phyloP scores from a whole-genome alignment of 2,888 invertebrate genomes.

The Clusia tigrina region DNA sequence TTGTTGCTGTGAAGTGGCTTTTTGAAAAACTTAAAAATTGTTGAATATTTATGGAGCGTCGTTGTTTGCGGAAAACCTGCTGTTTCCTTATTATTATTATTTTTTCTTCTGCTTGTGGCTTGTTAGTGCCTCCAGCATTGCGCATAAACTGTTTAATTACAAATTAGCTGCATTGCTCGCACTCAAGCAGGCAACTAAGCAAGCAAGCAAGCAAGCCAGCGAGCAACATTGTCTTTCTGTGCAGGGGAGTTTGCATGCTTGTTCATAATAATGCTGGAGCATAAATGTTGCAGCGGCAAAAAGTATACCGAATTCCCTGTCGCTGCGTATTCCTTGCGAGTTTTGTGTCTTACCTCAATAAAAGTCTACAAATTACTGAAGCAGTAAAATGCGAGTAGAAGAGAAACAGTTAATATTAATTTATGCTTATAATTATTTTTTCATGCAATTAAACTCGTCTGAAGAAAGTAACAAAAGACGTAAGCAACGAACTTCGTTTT shows the following conservation, averaged over 20 bases:
- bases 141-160: constrained; percentile 56
- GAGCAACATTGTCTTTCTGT: background rate
- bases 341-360: too few relatives aligned
- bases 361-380: too few relatives aligned
- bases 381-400: too few relatives aligned
- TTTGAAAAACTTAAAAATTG: background rate
- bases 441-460: background rate
- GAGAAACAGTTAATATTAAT: too few relatives aligned
- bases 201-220: background rate
- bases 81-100: background rate
- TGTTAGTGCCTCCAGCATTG: constrained; percentile 44
- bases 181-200: background rate
- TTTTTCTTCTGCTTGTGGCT: background rate
- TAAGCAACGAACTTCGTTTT: constrained; percentile 25
- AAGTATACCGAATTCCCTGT: constrained; percentile 21
- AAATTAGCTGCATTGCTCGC: constrained; percentile 48
- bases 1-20: background rate
- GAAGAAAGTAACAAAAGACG: constrained; percentile 24
- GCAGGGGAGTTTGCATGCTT: constrained; percentile 45
- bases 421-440: too few relatives aligned
- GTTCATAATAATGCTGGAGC: constrained; percentile 36
- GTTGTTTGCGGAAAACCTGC: background rate
- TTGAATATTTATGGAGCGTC: background rate
- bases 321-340: too few relatives aligned
- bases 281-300: constrained; percentile 39